Conservation (phyloP, 2,888 invertebrate species). For the Alloscopus bannaensis region DNA sequence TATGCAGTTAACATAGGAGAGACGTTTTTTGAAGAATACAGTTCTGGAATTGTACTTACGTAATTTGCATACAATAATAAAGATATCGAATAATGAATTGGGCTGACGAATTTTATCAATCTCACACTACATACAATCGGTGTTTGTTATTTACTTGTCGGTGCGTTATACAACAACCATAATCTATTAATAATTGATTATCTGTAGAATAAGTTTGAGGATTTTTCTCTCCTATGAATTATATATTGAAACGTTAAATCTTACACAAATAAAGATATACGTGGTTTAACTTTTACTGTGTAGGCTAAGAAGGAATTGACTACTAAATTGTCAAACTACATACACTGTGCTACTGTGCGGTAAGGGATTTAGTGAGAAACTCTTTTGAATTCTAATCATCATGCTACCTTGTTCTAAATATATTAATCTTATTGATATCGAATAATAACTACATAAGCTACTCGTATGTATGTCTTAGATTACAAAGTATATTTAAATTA, state of each 20-base stretch:
- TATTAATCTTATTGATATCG: neutral
- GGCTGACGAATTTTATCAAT: slow-evolving; percentile 8
- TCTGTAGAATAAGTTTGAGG: no score
- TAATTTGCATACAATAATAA: slow-evolving; percentile 12
- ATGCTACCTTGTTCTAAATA: slow-evolving; percentile 37
- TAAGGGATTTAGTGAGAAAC: slow-evolving; percentile 9
- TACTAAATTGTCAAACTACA: no score
- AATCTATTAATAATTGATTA: no score
- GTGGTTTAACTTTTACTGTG: neutral
- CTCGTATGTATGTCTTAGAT: neutral
- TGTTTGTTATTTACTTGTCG: slow-evolving; percentile 12
- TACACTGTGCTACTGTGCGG: neutral
- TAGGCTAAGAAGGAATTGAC: no score
- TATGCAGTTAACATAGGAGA: no score
- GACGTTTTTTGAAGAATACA: neutral
- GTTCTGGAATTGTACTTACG: neutral
- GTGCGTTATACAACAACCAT: slow-evolving; percentile 1
- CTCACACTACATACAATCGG: slow-evolving; percentile 14
- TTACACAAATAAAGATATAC: neutral
- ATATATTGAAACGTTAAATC: slow-evolving; percentile 1
- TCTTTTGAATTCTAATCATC: slow-evolving; percentile 32
- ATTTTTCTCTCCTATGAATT: no score
- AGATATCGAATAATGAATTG: no score
- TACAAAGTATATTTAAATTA: neutral
- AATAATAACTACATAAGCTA: slow-evolving; percentile 12